phyloP scores from a whole-genome alignment of 2,888 invertebrate genomes.

The Dioctria rufipes region DNA sequence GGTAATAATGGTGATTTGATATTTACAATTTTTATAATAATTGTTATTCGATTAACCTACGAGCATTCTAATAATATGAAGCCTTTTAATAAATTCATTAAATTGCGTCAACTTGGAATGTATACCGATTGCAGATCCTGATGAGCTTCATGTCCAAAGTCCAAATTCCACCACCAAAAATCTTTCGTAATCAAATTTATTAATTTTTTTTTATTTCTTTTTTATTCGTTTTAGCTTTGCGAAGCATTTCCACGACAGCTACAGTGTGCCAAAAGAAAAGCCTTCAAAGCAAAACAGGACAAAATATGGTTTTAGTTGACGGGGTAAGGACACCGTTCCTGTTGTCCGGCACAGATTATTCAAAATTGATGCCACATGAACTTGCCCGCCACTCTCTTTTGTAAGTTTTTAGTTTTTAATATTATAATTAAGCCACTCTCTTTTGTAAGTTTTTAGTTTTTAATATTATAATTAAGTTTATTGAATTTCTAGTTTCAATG shows the following conservation, averaged over 20 bases:
- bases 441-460: constrained; percentile 78
- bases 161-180: constrained; percentile 55
- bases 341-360: constrained; percentile 92
- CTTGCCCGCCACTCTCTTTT: constrained; percentile 90
- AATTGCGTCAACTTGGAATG: too few relatives aligned
- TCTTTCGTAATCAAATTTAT: constrained; percentile 31
- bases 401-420: constrained; percentile 74
- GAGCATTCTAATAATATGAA: not conserved
- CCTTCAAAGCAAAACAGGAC: constrained; percentile 58
- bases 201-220: constrained; percentile 31
- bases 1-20: constrained; percentile 46
- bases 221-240: constrained; percentile 57
- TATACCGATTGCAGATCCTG: not conserved
- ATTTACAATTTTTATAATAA: constrained; percentile 1
- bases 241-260: constrained; percentile 60
- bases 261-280: constrained; percentile 60
- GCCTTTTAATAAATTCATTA: too few relatives aligned
- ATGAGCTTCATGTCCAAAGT: constrained; percentile 52
- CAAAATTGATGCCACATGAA: constrained; percentile 96
- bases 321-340: constrained; percentile 97
- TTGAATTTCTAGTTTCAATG: too few relatives aligned
- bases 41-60: not conserved
- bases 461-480: too few relatives aligned
- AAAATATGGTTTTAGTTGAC: constrained; percentile 96
- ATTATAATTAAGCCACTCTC: constrained; percentile 77